phyloP scores from a whole-genome alignment of 2,113 vertebrate species.

The Paramisgurnus dabryanus region DNA sequence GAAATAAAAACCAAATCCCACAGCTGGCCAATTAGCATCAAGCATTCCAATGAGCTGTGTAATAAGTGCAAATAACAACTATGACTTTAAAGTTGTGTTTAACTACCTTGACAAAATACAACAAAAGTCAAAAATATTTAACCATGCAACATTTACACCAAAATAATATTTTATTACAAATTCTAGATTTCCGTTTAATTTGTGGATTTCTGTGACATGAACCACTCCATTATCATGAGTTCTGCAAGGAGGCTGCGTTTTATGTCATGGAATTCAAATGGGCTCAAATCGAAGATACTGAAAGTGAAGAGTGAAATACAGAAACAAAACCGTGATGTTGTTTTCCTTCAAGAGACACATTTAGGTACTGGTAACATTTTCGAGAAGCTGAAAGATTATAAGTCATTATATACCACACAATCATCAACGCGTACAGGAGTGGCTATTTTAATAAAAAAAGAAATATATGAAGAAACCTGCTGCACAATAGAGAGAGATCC shows the following conservation, averaged over 20 bases:
- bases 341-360: conserved; percentile 9
- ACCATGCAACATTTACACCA: no score
- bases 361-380: neutral
- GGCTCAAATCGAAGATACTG: neutral
- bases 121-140: no score
- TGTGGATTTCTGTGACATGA: neutral
- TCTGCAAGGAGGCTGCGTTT: neutral
- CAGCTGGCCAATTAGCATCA: no score
- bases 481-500: neutral
- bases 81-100: no score
- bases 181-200: no score
- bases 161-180: no score
- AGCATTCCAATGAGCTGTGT: no score
- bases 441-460: neutral
- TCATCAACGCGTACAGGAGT: neutral
- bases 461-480: neutral
- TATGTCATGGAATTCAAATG: conserved; percentile 4
- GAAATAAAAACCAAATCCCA: no score
- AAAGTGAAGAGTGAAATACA: no score
- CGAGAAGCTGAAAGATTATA: neutral
- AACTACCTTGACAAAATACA: no score
- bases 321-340: neutral
- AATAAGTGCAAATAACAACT: no score
- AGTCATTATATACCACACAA: neutral
- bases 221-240: neutral